These are phyloP conservation scores for Aelia acuminata DNA, from an alignment of 2,888 invertebrate genomes.

Conservation along the genomic window DNA sequence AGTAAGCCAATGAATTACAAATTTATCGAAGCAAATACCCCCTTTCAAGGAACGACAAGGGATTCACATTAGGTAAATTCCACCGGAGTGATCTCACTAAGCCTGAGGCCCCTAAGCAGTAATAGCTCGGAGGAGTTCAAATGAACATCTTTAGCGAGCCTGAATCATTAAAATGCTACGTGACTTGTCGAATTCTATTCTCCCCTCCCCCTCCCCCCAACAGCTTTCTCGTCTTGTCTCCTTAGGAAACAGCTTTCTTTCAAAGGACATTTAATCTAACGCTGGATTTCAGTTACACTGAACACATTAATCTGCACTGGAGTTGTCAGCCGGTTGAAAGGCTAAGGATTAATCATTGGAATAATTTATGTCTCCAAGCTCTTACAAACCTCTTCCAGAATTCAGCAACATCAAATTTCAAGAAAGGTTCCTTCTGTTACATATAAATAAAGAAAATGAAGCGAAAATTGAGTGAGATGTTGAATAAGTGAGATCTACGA, in stretches of 20 bases:
- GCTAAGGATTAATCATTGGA: neutral
- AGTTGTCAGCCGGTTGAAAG: neutral
- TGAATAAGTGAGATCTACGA: too few species aligned
- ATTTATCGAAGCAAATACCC: neutral
- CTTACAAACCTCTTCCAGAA: neutral
- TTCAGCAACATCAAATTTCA: neutral
- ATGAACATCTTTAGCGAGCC: neutral
- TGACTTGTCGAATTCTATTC: neutral
- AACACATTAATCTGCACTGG: neutral
- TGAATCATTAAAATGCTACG: conserved; percentile 33
- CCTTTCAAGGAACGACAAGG: neutral
- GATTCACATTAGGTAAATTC: conserved; percentile 18
- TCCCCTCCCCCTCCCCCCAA: neutral
- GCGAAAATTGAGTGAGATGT: too few species aligned
- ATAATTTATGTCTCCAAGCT: neutral
- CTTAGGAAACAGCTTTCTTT: neutral
- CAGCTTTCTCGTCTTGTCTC: neutral
- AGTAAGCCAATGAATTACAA: neutral
- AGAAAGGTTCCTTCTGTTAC: neutral
- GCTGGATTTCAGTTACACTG: neutral
- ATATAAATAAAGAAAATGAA: too few species aligned
- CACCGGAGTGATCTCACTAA: neutral
- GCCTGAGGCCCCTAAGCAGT: neutral
- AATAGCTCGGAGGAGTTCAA: neutral
- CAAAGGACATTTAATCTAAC: neutral